phyloP scores from a whole-genome alignment of 2,113 vertebrate genomes.

The Myotis davidii region DNA sequence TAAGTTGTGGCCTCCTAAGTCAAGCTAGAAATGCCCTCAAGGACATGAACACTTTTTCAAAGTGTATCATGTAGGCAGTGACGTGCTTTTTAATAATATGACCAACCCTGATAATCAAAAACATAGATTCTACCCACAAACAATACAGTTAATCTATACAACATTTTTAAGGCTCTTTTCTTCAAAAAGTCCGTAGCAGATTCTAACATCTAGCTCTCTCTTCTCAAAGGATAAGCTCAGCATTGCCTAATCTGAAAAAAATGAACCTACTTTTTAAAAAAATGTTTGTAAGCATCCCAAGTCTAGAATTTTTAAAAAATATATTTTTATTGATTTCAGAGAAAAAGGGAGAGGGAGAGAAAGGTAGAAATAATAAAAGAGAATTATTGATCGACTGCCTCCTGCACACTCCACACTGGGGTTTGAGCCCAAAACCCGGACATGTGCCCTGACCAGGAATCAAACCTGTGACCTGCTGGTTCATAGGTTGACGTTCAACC shows the following conservation, averaged over 20 bases:
- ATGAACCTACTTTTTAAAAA: too few relatives aligned
- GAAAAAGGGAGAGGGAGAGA: too few relatives aligned
- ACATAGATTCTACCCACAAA: background rate
- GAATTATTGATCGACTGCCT: too few relatives aligned
- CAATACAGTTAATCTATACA: conserved; percentile 11
- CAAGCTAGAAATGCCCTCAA: background rate
- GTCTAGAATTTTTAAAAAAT: too few relatives aligned
- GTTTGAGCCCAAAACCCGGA: too few relatives aligned
- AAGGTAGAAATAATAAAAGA: too few relatives aligned
- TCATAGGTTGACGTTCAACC: too few relatives aligned
- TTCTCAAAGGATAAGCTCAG: conserved; percentile 23
- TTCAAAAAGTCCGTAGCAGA: background rate
- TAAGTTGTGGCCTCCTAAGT: background rate
- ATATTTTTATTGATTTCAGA: too few relatives aligned
- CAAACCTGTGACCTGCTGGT: too few relatives aligned
- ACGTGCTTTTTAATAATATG: background rate
- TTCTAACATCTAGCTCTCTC: background rate
- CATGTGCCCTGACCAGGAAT: too few relatives aligned
- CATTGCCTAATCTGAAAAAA: background rate
- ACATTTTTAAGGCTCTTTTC: background rate
- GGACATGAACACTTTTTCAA: background rate
- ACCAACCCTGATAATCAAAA: background rate
- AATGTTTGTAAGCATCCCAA: too few relatives aligned
- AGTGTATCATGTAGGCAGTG: background rate
- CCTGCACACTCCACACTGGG: too few relatives aligned